Conservation (phyloP, 2,797 vertebrate species). For the Somateria mollissima region DNA sequence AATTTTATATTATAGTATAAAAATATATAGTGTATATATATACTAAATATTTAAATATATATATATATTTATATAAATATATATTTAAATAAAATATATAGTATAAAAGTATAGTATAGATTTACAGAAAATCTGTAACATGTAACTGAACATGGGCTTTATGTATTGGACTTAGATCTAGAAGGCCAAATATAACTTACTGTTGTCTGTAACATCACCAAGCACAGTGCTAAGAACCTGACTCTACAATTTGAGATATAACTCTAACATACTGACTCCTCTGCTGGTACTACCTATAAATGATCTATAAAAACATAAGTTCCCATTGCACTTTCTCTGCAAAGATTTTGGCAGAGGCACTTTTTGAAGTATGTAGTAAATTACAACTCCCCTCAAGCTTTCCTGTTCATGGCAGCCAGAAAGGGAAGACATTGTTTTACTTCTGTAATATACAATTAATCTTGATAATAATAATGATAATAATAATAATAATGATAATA, state of each 20-base stretch:
- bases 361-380: neutral
- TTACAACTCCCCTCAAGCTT: neutral
- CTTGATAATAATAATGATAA: neutral
- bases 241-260: neutral
- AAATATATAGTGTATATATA: too few species aligned
- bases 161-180: neutral
- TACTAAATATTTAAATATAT: too few species aligned
- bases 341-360: neutral
- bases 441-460: neutral
- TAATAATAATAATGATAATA: too few species aligned
- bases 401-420: neutral
- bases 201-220: neutral
- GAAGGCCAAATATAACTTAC: neutral
- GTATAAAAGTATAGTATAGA: neutral
- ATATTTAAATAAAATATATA: too few species aligned
- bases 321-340: fast-evolving
- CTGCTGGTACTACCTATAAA: neutral
- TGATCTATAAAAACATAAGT: neutral
- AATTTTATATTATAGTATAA: too few species aligned
- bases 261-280: neutral
- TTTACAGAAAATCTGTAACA: neutral
- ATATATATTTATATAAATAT: too few species aligned
- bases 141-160: neutral
- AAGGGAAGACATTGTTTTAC: neutral
- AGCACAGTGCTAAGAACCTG: neutral